Evolutionary conservation across 2,113 vertebrate genomes (phyloP).

Genomic region (Gymnorhina tibicen): DNA sequence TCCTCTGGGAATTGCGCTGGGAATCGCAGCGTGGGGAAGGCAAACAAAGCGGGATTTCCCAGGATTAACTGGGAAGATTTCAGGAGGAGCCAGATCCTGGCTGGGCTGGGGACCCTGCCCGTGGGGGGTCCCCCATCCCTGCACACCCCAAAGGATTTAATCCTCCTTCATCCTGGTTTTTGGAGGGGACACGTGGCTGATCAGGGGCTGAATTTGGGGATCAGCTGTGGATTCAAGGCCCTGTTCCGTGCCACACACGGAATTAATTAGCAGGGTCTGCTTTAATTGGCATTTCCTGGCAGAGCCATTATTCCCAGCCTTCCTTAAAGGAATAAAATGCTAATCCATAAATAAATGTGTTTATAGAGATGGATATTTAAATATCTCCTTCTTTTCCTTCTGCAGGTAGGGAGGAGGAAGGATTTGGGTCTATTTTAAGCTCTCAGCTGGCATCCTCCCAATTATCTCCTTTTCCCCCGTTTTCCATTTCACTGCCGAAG

Average conservation of each 20-base stretch:
- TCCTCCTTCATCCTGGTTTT: neutral
- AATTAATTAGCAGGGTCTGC: neutral
- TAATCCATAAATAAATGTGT: neutral
- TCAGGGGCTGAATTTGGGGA: neutral
- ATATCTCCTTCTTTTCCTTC: neutral
- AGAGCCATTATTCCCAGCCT: neutral
- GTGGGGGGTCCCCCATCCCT: neutral
- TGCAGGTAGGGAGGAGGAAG: conserved; percentile 14
- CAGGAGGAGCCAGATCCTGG: neutral
- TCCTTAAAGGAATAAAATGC: neutral
- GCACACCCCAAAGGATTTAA: neutral
- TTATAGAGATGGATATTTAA: neutral
- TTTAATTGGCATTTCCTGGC: neutral
- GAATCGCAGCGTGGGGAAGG: accelerated
- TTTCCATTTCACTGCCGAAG: neutral
- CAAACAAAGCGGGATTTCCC: neutral
- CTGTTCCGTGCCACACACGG: accelerated
- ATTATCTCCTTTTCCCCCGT: neutral
- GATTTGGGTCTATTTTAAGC: conserved; percentile 35
- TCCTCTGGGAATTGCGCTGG: neutral
- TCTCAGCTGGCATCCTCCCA: neutral
- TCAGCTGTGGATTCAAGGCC: accelerated
- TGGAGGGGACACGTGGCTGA: neutral
- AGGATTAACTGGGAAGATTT: neutral
- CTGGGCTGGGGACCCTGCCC: neutral